Conservation (phyloP, 1,140 invertebrate species). For the Myzus persicae region DNA sequence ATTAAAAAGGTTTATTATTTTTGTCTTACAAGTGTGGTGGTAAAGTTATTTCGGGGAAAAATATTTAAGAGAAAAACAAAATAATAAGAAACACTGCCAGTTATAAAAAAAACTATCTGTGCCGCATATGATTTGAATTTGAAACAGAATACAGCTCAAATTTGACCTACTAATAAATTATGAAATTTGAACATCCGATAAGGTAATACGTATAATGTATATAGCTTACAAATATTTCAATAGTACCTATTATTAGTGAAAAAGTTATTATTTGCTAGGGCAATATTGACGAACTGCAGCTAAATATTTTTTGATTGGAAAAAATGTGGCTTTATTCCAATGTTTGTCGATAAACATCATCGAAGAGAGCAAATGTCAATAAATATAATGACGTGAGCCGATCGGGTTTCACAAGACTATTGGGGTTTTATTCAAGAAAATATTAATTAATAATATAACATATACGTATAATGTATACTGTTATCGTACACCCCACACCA, state of each 20-base stretch:
- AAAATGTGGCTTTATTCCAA: background rate
- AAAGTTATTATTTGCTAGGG: background rate
- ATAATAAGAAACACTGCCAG: background rate
- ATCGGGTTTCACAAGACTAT: background rate
- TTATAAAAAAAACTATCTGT: background rate
- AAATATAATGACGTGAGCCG: background rate
- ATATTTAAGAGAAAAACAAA: background rate
- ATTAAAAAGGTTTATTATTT: constrained; percentile 26
- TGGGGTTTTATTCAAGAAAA: background rate
- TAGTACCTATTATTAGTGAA: background rate
- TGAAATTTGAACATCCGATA: background rate
- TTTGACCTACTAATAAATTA: background rate
- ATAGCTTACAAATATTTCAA: too few relatives aligned
- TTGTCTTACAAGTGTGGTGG: background rate
- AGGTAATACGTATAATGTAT: too few relatives aligned
- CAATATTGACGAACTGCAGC: background rate
- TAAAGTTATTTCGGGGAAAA: background rate
- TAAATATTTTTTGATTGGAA: background rate
- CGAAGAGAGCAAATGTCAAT: background rate
- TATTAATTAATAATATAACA: background rate
- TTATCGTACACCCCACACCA: background rate
- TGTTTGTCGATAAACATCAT: background rate
- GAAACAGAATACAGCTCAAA: background rate
- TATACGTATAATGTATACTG: background rate
- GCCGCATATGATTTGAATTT: too few relatives aligned